phyloP scores from a whole-genome alignment of 2,888 invertebrate species.

The Leptinotarsa peninsularis region DNA sequence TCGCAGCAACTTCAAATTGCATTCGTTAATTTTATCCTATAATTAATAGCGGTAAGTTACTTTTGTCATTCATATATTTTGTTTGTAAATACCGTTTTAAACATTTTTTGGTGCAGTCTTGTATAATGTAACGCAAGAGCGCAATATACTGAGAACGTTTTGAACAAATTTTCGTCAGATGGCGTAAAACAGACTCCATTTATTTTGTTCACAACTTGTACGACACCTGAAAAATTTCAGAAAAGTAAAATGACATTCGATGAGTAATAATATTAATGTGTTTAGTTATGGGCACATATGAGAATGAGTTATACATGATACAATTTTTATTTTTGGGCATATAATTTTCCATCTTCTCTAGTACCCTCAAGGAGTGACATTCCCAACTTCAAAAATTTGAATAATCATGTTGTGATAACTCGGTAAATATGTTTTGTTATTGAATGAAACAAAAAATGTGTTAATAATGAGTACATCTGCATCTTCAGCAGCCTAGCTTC shows the following conservation, averaged over 20 bases:
- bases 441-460: too few species aligned
- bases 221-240: conserved; percentile 66
- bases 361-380: too few species aligned
- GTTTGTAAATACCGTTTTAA: conserved; percentile 59
- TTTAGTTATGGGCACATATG: too few species aligned
- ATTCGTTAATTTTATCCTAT: conserved; percentile 49
- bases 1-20: conserved; percentile 64
- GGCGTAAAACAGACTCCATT: conserved; percentile 65
- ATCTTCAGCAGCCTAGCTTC: too few species aligned
- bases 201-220: conserved; percentile 72
- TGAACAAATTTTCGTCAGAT: conserved; percentile 70
- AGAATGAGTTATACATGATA: too few species aligned
- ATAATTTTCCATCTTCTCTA: too few species aligned
- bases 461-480: too few species aligned
- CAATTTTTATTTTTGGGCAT: too few species aligned
- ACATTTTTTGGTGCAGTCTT: conserved; percentile 68
- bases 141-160: conserved; percentile 71
- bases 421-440: too few species aligned
- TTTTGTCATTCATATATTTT: conserved; percentile 56
- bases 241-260: not conserved
- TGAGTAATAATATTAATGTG: too few species aligned
- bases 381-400: too few species aligned
- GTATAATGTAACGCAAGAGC: conserved; percentile 72
- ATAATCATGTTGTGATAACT: too few species aligned
- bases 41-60: conserved; percentile 45